Percentiles rank a stretch among this genome's conserved stretches.
phyloP scores from a whole-genome alignment of 2,113 vertebrate species.

The Dicaeum eximium region DNA sequence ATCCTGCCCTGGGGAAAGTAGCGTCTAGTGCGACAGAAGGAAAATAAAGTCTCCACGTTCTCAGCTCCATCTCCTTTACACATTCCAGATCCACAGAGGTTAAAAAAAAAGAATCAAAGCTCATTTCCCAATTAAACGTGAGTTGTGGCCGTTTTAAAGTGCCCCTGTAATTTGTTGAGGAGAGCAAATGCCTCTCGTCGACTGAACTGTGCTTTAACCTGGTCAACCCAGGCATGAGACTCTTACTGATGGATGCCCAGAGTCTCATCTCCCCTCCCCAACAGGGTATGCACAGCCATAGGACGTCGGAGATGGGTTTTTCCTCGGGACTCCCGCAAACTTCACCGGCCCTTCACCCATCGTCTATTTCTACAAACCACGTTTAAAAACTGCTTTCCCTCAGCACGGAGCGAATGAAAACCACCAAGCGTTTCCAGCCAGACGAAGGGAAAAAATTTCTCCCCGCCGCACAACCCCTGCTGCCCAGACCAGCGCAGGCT shows the following conservation, averaged over 20 bases:
- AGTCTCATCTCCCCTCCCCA: neutral
- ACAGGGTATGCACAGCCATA: neutral
- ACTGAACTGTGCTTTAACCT: neutral
- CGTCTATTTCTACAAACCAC: neutral
- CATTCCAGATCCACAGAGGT: neutral
- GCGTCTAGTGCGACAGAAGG: rapidly evolving
- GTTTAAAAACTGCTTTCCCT: neutral
- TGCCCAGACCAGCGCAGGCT: neutral
- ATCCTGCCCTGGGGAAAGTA: neutral
- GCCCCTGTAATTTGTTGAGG: neutral
- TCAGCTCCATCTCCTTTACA: neutral
- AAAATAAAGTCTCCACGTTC: neutral
- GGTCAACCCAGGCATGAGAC: neutral
- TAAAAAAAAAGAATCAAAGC: neutral
- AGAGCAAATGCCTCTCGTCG: neutral
- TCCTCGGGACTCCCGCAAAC: neutral
- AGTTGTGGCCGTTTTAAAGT: neutral
- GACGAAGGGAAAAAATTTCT: neutral
- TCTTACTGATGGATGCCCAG: neutral
- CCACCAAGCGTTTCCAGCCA: neutral
- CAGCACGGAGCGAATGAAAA: neutral
- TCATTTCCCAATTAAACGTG: neutral
- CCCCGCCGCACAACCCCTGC: rapidly evolving
- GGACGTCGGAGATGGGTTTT: neutral
- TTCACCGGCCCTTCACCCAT: neutral